Percentiles rank a stretch among this genome's conserved stretches.
These are phyloP conservation scores for Pseudopodoces humilis DNA, from an alignment of 2,113 vertebrate genomes.

Conservation along the genomic window DNA sequence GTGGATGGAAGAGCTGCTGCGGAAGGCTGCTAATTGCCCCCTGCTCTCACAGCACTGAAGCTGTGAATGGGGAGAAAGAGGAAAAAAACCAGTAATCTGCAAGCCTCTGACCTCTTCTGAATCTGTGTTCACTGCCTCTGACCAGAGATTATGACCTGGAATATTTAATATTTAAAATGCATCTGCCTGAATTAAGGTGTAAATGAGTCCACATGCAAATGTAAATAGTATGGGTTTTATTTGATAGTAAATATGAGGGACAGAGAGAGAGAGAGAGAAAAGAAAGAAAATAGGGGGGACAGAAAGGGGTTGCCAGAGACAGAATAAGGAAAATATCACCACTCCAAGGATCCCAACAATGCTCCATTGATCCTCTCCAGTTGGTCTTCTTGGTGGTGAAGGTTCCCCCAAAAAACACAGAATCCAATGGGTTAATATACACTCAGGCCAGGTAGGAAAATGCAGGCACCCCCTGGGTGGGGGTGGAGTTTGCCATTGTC, in stretches of 20 bases:
- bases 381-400: background rate
- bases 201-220: background rate
- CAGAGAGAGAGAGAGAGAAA: too few species aligned
- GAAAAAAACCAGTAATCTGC: background rate
- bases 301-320: background rate
- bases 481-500: background rate
- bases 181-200: background rate
- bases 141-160: background rate
- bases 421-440: too few species aligned
- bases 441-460: background rate
- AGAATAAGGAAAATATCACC: background rate
- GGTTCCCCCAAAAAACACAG: background rate
- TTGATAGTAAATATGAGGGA: background rate
- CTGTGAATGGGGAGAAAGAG: background rate
- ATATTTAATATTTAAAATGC: background rate
- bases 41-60: background rate
- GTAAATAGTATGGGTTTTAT: background rate
- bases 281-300: background rate
- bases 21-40: background rate
- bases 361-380: background rate
- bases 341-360: fast-evolving
- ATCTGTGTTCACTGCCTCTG: too few species aligned
- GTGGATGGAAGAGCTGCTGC: slow-evolving; percentile 7
- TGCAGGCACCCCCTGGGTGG: background rate
- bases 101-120: background rate